These are phyloP conservation scores for Alethe diademata DNA, from an alignment of 2,113 vertebrate species.

Conservation along the genomic window DNA sequence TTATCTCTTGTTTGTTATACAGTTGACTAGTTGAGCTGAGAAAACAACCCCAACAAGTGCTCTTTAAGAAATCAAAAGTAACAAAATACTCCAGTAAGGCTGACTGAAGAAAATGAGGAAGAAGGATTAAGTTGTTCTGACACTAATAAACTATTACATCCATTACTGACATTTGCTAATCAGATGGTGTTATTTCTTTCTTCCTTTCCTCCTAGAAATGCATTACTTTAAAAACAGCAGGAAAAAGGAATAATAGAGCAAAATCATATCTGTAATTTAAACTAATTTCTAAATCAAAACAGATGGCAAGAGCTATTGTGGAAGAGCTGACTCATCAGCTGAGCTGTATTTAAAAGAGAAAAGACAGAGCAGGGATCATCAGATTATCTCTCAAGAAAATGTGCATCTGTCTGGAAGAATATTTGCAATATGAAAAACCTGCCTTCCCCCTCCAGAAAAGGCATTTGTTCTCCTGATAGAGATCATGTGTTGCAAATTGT, in stretches of 20 bases:
- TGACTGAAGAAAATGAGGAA: neutral
- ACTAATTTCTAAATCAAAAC: conserved; percentile 61
- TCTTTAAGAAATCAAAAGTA: neutral
- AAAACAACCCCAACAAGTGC: neutral
- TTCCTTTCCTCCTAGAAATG: neutral
- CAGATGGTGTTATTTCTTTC: neutral
- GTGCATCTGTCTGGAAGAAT: conserved; percentile 39
- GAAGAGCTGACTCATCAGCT: conserved; percentile 64
- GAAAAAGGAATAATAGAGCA: neutral
- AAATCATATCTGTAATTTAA: conserved; percentile 48
- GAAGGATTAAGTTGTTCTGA: neutral
- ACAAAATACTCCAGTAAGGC: neutral
- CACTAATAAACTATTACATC: neutral
- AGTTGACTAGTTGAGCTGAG: neutral
- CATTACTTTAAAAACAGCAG: neutral
- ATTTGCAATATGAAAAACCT: conserved; percentile 5
- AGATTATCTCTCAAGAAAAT: conserved; percentile 65
- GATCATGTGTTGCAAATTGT: neutral
- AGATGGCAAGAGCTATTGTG: conserved; percentile 48
- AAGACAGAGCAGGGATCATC: conserved; percentile 59
- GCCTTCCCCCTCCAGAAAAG: neutral
- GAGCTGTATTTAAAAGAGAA: conserved; percentile 65
- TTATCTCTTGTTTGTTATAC: neutral
- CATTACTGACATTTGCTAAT: neutral
- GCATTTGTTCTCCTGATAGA: neutral